Evolutionary conservation across 2,888 invertebrate genomes (phyloP).

Genomic region (Lordiphosa andalusiaca): DNA sequence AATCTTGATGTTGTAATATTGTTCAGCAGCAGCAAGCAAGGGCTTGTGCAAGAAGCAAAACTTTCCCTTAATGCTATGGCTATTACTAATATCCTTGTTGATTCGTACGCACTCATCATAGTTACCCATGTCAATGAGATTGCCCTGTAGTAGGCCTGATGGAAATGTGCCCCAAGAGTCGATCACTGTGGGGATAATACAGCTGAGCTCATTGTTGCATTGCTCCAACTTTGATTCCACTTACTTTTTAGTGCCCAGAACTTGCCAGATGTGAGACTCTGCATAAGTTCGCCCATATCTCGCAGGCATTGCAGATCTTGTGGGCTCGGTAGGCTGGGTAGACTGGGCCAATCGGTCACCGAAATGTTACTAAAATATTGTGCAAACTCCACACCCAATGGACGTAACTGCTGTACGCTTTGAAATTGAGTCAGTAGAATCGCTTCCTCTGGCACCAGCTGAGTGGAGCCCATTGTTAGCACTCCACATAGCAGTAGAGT

Average conservation of each 20-base stretch:
- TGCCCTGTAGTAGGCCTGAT: slow-evolving; percentile 73
- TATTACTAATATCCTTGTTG: slow-evolving; percentile 13
- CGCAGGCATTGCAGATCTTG: slow-evolving; percentile 1
- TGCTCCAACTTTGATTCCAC: background rate
- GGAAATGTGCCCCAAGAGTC: slow-evolving; percentile 79
- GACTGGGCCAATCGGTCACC: background rate
- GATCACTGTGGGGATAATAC: slow-evolving; percentile 62
- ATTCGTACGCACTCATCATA: slow-evolving; percentile 78
- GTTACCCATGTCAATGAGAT: slow-evolving; percentile 76
- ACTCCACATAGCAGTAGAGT: too few relatives aligned
- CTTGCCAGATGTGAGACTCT: background rate
- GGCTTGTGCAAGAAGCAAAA: slow-evolving; percentile 24
- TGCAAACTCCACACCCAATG: background rate
- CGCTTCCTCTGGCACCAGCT: too few relatives aligned
- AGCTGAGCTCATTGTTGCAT: too few relatives aligned
- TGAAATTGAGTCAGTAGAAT: too few relatives aligned
- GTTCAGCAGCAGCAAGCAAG: slow-evolving; percentile 37
- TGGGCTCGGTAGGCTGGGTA: background rate
- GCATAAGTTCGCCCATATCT: background rate
- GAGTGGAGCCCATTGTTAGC: too few relatives aligned
- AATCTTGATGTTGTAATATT: background rate
- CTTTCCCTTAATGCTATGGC: slow-evolving; percentile 38
- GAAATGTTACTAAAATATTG: background rate
- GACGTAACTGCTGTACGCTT: background rate
- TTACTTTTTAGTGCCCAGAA: slow-evolving; percentile 3